Evolutionary conservation across 2,113 vertebrate genomes (phyloP).

Genomic region (Sinocyclocheilus maitianheensis): DNA sequence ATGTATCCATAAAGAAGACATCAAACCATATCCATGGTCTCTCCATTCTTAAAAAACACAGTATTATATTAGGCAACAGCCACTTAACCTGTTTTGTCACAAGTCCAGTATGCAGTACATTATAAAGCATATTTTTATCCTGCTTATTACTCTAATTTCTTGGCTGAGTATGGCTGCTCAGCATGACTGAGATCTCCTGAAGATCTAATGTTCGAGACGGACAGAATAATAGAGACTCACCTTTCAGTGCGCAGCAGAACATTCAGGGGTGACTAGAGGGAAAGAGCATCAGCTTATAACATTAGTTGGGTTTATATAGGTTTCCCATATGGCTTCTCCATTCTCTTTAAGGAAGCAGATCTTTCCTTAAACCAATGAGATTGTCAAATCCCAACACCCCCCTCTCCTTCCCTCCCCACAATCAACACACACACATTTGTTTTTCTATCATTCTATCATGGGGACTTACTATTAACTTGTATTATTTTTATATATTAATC

Average conservation of each 20-base stretch:
- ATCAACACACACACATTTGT: not conserved
- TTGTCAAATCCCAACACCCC: slow-evolving; percentile 34
- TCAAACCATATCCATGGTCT: not conserved
- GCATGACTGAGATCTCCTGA: not conserved
- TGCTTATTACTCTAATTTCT: not conserved
- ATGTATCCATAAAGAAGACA: not conserved
- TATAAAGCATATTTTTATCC: not conserved
- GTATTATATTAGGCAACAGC: not conserved
- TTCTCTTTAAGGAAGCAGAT: slow-evolving; percentile 50
- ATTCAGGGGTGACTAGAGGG: not conserved
- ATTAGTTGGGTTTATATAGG: slow-evolving; percentile 53
- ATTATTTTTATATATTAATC: not conserved
- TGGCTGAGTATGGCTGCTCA: not conserved
- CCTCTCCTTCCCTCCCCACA: not conserved
- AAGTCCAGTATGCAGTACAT: not conserved
- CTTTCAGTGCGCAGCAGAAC: slow-evolving; percentile 44
- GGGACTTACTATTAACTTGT: not conserved
- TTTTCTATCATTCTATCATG: not conserved
- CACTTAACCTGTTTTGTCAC: not conserved
- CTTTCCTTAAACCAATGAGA: slow-evolving; percentile 45
- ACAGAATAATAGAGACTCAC: slow-evolving; percentile 50
- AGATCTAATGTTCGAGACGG: slow-evolving; percentile 3
- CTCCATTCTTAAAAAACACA: not conserved
- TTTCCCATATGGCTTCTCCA: not conserved
- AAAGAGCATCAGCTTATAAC: slow-evolving; percentile 23